Evolutionary conservation across 2,113 vertebrate genomes (phyloP).

Genomic region (Callithrix jacchus): DNA sequence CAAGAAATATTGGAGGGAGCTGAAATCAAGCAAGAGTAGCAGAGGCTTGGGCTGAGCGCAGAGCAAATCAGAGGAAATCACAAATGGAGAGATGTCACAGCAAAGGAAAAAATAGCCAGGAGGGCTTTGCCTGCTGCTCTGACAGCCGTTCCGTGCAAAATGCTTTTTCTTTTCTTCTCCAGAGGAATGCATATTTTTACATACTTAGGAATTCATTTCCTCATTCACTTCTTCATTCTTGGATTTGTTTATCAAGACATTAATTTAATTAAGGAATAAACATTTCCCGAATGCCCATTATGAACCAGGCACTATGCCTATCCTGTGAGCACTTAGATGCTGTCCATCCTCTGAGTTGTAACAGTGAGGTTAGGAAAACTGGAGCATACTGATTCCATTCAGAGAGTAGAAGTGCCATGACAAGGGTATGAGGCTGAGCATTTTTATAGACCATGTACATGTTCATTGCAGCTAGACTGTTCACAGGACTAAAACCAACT

Average conservation of each 20-base stretch:
- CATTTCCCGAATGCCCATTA: background rate
- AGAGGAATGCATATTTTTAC: conserved; percentile 55
- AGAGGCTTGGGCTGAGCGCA: conserved; percentile 38
- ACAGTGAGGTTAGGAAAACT: background rate
- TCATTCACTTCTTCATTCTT: background rate
- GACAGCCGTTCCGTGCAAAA: conserved; percentile 48
- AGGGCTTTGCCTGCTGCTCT: conserved; percentile 65
- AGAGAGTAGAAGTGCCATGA: background rate
- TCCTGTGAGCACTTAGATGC: accelerated
- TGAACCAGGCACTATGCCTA: background rate
- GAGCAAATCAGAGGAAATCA: conserved; percentile 65
- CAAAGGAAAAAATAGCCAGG: conserved; percentile 69
- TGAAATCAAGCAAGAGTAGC: conserved; percentile 33
- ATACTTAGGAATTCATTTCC: background rate
- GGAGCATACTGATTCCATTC: background rate
- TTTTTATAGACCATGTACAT: background rate
- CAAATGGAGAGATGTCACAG: conserved; percentile 70
- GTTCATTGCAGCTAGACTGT: background rate
- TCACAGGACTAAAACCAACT: background rate
- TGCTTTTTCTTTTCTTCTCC: conserved; percentile 29
- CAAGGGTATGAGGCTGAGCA: background rate
- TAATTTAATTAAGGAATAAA: background rate
- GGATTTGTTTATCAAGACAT: background rate
- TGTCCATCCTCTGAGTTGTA: background rate
- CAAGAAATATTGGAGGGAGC: conserved; percentile 58